phyloP scores from a whole-genome alignment of 2,888 invertebrate species.

The Rapana venosa region DNA sequence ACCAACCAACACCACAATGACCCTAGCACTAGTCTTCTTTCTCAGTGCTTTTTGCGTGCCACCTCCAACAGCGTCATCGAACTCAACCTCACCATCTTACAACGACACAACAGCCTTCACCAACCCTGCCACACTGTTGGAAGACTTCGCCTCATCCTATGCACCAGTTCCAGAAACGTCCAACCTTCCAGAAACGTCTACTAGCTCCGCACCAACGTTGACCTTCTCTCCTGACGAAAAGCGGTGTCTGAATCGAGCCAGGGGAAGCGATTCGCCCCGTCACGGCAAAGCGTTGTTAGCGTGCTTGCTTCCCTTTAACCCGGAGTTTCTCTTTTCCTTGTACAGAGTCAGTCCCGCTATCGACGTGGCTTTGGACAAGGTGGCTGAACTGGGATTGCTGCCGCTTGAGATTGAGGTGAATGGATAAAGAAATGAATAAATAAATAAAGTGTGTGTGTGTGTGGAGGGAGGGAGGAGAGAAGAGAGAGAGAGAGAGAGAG shows the following conservation, averaged over 20 bases:
- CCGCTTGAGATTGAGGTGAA: constrained; percentile 25
- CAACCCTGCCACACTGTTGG: not conserved
- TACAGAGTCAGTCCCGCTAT: constrained; percentile 26
- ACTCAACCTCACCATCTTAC: not conserved
- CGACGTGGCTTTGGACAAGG: constrained; percentile 19
- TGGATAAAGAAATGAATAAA: not conserved
- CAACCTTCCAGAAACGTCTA: not conserved
- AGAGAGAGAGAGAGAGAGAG: too few relatives aligned
- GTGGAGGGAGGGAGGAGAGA: not conserved
- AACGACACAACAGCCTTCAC: not conserved
- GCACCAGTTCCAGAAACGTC: not conserved
- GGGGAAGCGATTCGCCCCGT: not conserved
- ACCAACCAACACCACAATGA: not conserved
- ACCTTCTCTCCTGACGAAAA: not conserved
- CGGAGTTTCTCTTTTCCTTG: constrained; percentile 23
- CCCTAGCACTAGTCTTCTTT: not conserved
- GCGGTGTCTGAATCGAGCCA: not conserved
- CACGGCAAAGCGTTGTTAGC: constrained; percentile 31
- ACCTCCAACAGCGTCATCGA: not conserved
- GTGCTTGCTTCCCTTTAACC: constrained; percentile 41
- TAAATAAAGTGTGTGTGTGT: not conserved
- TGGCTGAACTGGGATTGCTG: not conserved
- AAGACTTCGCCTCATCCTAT: not conserved
- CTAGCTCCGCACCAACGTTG: not conserved
- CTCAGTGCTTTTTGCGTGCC: not conserved